Percentiles rank a stretch among this genome's conserved stretches.
phyloP scores from a whole-genome alignment of 2,113 vertebrate genomes.

The Martes martes region DNA sequence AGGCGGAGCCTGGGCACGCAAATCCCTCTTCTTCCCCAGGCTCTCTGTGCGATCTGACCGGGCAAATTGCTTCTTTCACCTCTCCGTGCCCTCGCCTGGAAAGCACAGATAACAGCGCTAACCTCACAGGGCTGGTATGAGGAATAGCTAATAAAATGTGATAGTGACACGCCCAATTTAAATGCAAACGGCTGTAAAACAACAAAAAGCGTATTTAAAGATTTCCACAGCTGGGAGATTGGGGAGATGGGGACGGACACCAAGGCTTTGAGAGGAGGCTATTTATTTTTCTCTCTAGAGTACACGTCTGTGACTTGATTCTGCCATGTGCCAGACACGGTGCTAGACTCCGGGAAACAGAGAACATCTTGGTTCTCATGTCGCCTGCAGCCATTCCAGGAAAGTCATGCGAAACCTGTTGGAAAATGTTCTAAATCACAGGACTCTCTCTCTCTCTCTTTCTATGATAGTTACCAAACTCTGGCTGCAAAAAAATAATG shows the following conservation, averaged over 20 bases:
- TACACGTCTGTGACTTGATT: slow-evolving; percentile 19
- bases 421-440: slow-evolving; percentile 10
- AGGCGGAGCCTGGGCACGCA: rapidly evolving
- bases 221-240: slow-evolving; percentile 44
- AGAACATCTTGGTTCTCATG: neutral
- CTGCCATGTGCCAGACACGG: neutral
- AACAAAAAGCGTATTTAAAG: slow-evolving; percentile 65
- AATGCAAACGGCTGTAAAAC: slow-evolving; percentile 71
- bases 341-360: neutral
- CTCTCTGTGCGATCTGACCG: neutral
- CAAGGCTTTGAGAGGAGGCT: slow-evolving; percentile 33
- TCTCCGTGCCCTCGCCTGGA: slow-evolving; percentile 64
- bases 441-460: neutral
- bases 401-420: neutral
- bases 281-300: neutral
- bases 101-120: slow-evolving; percentile 63
- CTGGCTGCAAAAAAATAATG: neutral
- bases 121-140: slow-evolving; percentile 75
- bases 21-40: neutral
- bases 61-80: slow-evolving; percentile 56
- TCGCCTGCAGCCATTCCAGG: neutral
- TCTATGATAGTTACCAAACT: neutral
- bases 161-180: slow-evolving; percentile 62
- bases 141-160: slow-evolving; percentile 72
- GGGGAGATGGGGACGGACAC: neutral